Conservation (phyloP, 2,888 invertebrate genomes). For the Alloplasta piceator region DNA sequence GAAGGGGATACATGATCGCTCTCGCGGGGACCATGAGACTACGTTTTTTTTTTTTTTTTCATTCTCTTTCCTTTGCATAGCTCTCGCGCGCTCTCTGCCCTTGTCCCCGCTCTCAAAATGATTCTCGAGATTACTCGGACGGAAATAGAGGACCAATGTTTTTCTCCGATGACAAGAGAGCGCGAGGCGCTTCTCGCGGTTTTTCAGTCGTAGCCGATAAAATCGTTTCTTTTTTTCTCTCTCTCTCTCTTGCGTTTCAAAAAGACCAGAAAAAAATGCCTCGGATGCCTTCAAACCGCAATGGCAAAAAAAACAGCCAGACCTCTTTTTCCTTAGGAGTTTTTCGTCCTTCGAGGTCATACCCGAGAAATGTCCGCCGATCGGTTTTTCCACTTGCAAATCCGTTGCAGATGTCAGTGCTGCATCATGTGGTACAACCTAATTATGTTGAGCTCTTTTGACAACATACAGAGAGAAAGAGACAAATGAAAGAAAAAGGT, state of each 20-base stretch:
- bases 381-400: constrained; percentile 51
- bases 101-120: constrained; percentile 63
- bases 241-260: not conserved
- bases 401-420: constrained; percentile 52
- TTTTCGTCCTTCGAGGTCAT: constrained; percentile 28
- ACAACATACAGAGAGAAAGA: constrained; percentile 37
- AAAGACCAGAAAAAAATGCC: not conserved
- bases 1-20: constrained; percentile 39
- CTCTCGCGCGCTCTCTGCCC: constrained; percentile 41
- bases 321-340: not conserved
- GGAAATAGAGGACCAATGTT: constrained; percentile 59
- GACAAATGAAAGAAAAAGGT: constrained; percentile 21
- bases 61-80: constrained; percentile 3
- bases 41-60: constrained; percentile 46
- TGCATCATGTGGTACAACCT: constrained; percentile 55
- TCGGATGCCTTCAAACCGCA: too few species aligned
- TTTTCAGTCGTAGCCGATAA: not conserved
- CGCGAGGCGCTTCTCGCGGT: constrained; percentile 7
- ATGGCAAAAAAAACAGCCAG: too few species aligned
- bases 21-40: constrained; percentile 61
- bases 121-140: constrained; percentile 60
- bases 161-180: constrained; percentile 13
- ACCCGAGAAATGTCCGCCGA: constrained; percentile 33
- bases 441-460: constrained; percentile 60
- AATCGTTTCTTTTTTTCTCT: not conserved